phyloP scores from a whole-genome alignment of 2,113 vertebrate species.

The Notiomystis cincta region DNA sequence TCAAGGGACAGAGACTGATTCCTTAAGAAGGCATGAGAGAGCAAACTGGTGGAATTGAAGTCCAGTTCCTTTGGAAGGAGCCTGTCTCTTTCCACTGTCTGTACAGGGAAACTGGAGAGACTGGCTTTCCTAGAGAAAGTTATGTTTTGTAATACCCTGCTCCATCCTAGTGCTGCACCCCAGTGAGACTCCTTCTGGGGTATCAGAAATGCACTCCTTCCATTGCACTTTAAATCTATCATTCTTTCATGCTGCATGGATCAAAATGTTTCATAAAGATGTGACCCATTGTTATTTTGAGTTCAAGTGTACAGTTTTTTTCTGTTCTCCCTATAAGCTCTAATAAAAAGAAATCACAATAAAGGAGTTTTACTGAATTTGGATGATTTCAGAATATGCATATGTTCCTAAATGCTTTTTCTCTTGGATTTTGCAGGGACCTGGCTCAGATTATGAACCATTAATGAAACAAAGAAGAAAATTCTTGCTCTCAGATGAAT shows the following conservation, averaged over 20 bases:
- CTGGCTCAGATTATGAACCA: conserved; percentile 64
- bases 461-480: conserved; percentile 64
- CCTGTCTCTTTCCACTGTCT: neutral
- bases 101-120: neutral
- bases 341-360: neutral
- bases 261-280: neutral
- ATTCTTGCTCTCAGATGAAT: conserved; percentile 63
- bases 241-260: neutral
- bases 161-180: neutral
- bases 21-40: neutral
- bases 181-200: neutral
- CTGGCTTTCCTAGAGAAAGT: neutral
- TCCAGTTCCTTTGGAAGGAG: neutral
- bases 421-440: conserved; percentile 52
- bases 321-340: neutral
- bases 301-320: neutral
- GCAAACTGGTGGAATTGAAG: neutral
- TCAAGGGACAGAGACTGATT: accelerated
- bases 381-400: neutral
- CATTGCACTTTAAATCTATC: neutral
- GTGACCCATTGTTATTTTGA: neutral
- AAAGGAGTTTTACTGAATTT: neutral
- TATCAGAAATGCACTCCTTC: neutral
- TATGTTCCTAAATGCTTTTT: neutral
- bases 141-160: neutral